Evolutionary conservation across 2,888 invertebrate species (phyloP).

Genomic region (Ectemnius lituratus): DNA sequence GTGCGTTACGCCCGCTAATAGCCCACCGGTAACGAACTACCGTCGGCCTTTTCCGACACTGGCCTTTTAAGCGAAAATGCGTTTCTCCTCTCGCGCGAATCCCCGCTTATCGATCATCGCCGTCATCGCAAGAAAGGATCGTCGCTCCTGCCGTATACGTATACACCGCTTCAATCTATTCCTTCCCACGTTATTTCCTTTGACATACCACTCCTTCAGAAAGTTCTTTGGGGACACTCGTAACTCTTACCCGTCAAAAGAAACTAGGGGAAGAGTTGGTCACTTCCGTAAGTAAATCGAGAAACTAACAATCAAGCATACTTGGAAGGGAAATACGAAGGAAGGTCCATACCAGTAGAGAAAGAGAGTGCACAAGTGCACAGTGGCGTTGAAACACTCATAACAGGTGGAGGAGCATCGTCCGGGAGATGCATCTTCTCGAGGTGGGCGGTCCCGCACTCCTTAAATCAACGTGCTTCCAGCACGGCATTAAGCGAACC

Average conservation of each 20-base stretch:
- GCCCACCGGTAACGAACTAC: conserved; percentile 76
- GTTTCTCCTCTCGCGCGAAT: conserved; percentile 56
- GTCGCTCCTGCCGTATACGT: conserved; percentile 41
- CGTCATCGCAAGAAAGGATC: conserved; percentile 53
- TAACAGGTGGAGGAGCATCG: conserved; percentile 65
- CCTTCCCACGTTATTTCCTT: conserved; percentile 40
- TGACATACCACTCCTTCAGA: neutral
- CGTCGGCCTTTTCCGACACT: conserved; percentile 62
- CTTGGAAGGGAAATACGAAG: conserved; percentile 15
- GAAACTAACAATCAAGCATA: conserved; percentile 8
- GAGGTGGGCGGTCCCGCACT: conserved; percentile 77
- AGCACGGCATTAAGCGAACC: conserved; percentile 68
- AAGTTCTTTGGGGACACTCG: conserved; percentile 35
- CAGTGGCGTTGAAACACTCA: conserved; percentile 69
- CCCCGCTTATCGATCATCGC: conserved; percentile 59
- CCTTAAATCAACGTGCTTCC: conserved; percentile 76
- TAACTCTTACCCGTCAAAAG: conserved; percentile 26
- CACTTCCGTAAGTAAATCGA: neutral
- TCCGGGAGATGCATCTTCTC: conserved; percentile 67
- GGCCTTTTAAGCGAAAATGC: conserved; percentile 62
- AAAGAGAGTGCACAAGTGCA: conserved; percentile 28
- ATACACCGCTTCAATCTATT: conserved; percentile 28
- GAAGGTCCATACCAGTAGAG: neutral
- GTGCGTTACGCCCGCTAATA: conserved; percentile 77
- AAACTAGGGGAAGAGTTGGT: neutral